These are phyloP conservation scores for Lithophane semibrunnea DNA, from an alignment of 2,888 invertebrate genomes.

Conservation along the genomic window DNA sequence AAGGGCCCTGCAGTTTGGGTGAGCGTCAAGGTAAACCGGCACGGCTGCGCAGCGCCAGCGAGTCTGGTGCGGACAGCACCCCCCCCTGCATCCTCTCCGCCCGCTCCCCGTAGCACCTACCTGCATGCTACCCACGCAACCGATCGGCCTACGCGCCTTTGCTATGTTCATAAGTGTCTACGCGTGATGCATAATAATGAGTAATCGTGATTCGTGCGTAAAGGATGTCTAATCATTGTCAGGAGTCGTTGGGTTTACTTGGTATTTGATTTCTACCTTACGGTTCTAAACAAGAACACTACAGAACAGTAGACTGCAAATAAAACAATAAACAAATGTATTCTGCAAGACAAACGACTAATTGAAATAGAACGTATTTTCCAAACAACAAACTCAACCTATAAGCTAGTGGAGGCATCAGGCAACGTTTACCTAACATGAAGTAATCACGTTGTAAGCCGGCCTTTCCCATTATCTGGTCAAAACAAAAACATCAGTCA, in stretches of 20 bases:
- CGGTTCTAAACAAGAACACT: constrained; percentile 2
- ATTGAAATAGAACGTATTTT: constrained; percentile 25
- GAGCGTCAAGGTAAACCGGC: constrained; percentile 86
- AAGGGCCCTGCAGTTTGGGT: constrained; percentile 72
- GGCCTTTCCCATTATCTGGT: constrained; percentile 27
- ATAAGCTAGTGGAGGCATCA: background rate
- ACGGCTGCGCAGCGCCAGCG: constrained; percentile 79
- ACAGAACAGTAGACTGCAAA: background rate
- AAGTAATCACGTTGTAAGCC: constrained; percentile 42
- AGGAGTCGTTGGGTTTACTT: constrained; percentile 44
- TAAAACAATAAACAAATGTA: constrained; percentile 1
- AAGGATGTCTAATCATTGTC: constrained; percentile 64
- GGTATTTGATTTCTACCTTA: constrained; percentile 8
- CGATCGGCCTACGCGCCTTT: constrained; percentile 80
- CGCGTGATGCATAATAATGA: constrained; percentile 79
- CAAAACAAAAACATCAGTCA: constrained; percentile 53
- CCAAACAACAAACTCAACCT: constrained; percentile 25
- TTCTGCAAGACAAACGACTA: background rate
- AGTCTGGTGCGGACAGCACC: constrained; percentile 78
- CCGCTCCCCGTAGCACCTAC: constrained; percentile 60
- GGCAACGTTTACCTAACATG: constrained; percentile 36
- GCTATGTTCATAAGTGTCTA: constrained; percentile 77
- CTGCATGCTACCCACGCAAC: constrained; percentile 79
- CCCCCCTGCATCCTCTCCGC: constrained; percentile 38
- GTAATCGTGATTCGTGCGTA: constrained; percentile 71